A percentile compares a stretch with the other conserved stretches of the same genome.
These are phyloP conservation scores for Cherax destructor DNA, from an alignment of 1,140 invertebrate genomes.

Conservation along the genomic window DNA sequence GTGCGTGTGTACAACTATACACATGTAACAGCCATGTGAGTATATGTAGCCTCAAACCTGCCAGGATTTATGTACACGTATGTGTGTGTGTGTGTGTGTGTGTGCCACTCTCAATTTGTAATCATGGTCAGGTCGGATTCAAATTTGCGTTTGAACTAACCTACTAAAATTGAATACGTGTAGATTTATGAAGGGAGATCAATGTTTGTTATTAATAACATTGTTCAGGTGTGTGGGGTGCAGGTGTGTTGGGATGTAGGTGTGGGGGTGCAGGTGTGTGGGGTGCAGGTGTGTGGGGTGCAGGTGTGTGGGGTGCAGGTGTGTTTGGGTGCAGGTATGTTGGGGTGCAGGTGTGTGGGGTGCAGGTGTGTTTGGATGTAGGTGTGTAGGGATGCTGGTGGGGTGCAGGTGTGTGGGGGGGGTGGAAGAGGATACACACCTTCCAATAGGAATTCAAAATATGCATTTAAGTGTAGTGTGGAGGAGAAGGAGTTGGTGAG, in stretches of 20 bases:
- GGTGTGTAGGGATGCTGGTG: neutral
- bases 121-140: constrained; percentile 1
- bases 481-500: no score
- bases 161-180: neutral
- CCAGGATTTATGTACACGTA: neutral
- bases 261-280: neutral
- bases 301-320: neutral
- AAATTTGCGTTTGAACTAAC: neutral
- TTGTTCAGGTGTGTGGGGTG: neutral
- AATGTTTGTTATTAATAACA: neutral
- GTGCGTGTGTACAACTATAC: constrained; percentile 17
- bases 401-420: no score
- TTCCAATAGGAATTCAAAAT: no score
- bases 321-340: neutral
- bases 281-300: neutral
- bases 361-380: neutral
- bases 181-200: neutral
- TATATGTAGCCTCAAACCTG: neutral
- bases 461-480: no score
- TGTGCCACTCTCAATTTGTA: neutral
- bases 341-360: neutral
- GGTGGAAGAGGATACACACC: no score
- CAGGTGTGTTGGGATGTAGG: neutral
- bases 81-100: neutral
- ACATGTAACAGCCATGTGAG: constrained; percentile 4